Evolutionary conservation across 2,113 vertebrate genomes (phyloP).

Genomic region (Stegastes partitus): DNA sequence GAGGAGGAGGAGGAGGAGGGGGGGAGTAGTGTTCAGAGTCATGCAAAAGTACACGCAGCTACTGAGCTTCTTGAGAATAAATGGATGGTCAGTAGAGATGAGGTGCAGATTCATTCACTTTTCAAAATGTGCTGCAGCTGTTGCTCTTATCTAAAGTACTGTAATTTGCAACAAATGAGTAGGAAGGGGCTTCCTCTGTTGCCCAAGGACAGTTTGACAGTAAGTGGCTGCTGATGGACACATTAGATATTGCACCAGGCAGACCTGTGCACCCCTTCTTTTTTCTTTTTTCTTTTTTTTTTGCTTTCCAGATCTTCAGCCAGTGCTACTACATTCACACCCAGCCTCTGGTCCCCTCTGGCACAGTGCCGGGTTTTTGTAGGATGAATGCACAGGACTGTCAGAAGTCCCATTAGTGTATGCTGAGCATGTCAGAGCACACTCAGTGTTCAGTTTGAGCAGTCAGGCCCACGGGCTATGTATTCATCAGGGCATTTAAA

Average conservation of each 20-base stretch:
- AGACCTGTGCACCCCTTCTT: conserved; percentile 59
- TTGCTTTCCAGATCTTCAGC: conserved; percentile 48
- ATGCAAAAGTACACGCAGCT: conserved; percentile 58
- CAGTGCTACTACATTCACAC: conserved; percentile 52
- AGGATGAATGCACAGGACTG: conserved; percentile 75
- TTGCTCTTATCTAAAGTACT: conserved; percentile 55
- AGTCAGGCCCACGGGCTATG: conserved; percentile 75
- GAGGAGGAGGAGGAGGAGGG: too few relatives aligned
- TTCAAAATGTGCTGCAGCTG: conserved; percentile 54
- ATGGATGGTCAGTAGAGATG: conserved; percentile 43
- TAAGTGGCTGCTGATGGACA: conserved; percentile 59
- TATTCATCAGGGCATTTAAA: conserved; percentile 82
- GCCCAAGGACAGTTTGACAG: conserved; percentile 51
- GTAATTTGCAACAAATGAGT: conserved; percentile 56
- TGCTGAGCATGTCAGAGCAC: conserved; percentile 72
- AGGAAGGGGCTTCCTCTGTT: conserved; percentile 28
- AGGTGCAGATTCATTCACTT: conserved; percentile 43
- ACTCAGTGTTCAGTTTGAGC: conserved; percentile 73
- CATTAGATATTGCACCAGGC: conserved; percentile 44
- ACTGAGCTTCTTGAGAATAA: conserved; percentile 39
- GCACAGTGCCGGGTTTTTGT: conserved; percentile 56
- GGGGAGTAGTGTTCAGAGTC: conserved; percentile 43
- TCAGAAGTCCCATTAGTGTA: conserved; percentile 82
- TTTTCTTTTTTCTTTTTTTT: background rate
- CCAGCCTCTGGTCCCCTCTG: conserved; percentile 53